Base-by-base conservation (phyloP, 1,140 invertebrate genomes). In the Pygmarrhopalites habei region DNA sequence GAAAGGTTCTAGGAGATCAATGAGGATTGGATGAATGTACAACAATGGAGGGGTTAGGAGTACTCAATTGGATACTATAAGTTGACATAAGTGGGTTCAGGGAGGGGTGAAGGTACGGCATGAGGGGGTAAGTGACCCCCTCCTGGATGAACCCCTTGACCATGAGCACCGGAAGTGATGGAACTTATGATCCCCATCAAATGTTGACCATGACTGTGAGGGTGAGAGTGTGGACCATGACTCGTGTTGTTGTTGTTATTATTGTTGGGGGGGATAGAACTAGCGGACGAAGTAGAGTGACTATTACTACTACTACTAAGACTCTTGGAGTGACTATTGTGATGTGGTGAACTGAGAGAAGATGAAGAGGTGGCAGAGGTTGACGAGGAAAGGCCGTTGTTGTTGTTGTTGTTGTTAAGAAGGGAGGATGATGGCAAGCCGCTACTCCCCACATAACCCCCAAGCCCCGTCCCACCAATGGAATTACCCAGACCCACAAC, bases 31-130 rank as follows among this genome's bases (percentile, higher is more conserved):
- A n/a, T n/a, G n/a, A n/a, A n/a, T n/a, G n/a, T n/a, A n/a, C n/a
- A n/a, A n/a, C n/a, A n/a, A n/a, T n/a, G n/a, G n/a, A n/a, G n/a
- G 58, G 7, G 23, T 19, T 32, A 52, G 58, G 51, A 58, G 58
- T 29, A 65, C 41, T 30, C 30, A 52, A 44, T 51, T 23, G 44
- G 44, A 32, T 39, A 84, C 86, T 89, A 91, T 83, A 91, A 87
- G 85, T 91, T 91, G 76, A 92, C 89, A 82, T 92, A 92, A 73
- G 89, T 91, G 66, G 88, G 88, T 82, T 89, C 88, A 79, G 90
- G 69, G 64, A 71, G 88, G 71, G 88, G 87, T 73, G 88, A 89
- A 76, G 87, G 83, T 77, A 84, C 78, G 76, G 83, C 73, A 56
- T 56, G 53, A 55, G 64, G 53, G 39, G 44, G 59, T 39, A 56